Base-by-base conservation (phyloP, 2,113 vertebrate species). In the Stegostoma tigrinum region DNA sequence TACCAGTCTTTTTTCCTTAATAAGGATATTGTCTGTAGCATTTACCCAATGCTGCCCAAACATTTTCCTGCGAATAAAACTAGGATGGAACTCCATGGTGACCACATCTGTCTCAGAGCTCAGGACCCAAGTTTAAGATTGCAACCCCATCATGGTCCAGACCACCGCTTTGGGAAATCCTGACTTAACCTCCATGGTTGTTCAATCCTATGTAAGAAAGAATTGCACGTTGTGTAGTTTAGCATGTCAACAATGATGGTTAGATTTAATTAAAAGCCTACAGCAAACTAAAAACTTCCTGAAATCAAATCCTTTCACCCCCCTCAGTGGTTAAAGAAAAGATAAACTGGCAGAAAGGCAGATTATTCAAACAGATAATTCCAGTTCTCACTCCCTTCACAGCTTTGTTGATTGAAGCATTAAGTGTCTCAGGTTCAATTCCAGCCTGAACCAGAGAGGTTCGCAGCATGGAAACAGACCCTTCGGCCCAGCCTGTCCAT, bases 281-380 rank as follows among this genome's bases (percentile, higher is more conserved):
- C 80, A 45, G 52, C 86, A 89, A 61, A 89, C 85, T 52, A 48
- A 45, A 10, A 86, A 21, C 21, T 55, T 52, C 17, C 87, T 87
- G 45, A 30, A 90, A 14, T 90, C 52, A 90, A 89, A 61, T n/a
- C 87, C 87, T 90, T 90, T 90, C 87, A 90, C 19, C 52, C 34
- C 61, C 17, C 52, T 61, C 52, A 34, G 52, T 90, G 55, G 30
- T 27, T 61, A 34, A 3, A 61, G 27, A 24, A 61, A 90, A 61
- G 27, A 17, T 61, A 30, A 90, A 34, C 61, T 55, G 14, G 0
- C 12, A 61, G 24, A 27, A 90, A 90, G 52, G 87, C 34, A 34
- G 14, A 61, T 90, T 90, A 90, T 27, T 90, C 52, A 27, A 6
- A 89, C 27, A 34, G 86, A 90, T 55, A 61, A 90, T 61, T 61